Base-by-base conservation (phyloP, 2,888 invertebrate species). In the Philopedon plagiatum region DNA sequence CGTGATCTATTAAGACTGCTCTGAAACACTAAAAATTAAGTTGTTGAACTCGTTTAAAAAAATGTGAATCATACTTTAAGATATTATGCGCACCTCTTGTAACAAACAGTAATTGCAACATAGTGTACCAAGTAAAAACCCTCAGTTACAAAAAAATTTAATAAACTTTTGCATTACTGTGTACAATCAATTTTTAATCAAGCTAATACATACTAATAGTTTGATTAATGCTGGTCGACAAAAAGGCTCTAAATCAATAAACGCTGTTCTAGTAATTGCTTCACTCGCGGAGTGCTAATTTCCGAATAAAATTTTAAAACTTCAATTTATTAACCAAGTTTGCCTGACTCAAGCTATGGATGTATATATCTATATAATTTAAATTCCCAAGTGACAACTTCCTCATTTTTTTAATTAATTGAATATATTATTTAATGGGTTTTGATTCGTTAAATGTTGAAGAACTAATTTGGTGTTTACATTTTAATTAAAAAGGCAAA, bases 151-250 rank as follows among this genome's bases (percentile, higher is more conserved):
- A 34, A 34, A 34, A 9, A n/a, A 34, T 11, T n/a, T 18, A 56
- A 56, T 18, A 34, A 29, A 18, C 2, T 15, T 54, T 26, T 54
- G 13, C 2, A 29, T 13, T 49, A 1, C 26, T 5, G 13, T 19
- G 13, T 26, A 5, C 3, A 54, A n/a, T 32, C 15, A 26, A 13
- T 8, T 51, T 51, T 51, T 54, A 54, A 54, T 56, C 56, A 56
- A 56, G 34, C 56, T 56, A 56, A 56, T 56, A 32, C 34, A n/a
- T 34, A 11, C 29, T 4, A 19, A 54, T 29, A 54, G 29, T 54
- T 54, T 29, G 5, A 54, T 54, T 54, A 54, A 54, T 13, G 13
- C 29, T 34, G 18, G 18, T 18, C 56, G 9, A 56, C 19, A 56
- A 34, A 56, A 56, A 18, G 56, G 9, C 34, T 11, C 8, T 32